A percentile compares a stretch with the other conserved stretches of the same genome.
Evolutionary conservation across 2,797 vertebrate genomes (phyloP).

Genomic region (Setipinna tenuifilis): DNA sequence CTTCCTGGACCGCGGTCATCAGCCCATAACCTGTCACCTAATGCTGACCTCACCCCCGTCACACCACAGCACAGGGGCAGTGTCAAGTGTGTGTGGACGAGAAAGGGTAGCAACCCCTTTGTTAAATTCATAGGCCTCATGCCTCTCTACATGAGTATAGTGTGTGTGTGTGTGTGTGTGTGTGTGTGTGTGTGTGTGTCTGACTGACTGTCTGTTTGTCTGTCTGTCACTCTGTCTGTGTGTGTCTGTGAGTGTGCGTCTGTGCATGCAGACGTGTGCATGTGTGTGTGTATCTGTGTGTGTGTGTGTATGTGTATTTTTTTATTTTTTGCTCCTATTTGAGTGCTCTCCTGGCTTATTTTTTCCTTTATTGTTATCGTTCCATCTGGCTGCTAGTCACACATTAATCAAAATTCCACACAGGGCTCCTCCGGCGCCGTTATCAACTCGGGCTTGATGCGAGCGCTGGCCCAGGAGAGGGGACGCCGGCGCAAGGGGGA

Average conservation of each 20-base stretch:
- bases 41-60: slow-evolving; percentile 44
- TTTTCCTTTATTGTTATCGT: slow-evolving; percentile 59
- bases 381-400: slow-evolving; percentile 61
- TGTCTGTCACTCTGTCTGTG: too few relatives aligned
- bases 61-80: neutral
- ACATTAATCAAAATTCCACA: slow-evolving; percentile 65
- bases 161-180: too few relatives aligned
- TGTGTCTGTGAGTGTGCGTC: neutral
- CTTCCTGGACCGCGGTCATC: slow-evolving; percentile 34
- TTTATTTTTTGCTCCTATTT: slow-evolving; percentile 53
- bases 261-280: too few relatives aligned
- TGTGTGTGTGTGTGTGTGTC: too few relatives aligned
- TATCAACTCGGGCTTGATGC: slow-evolving; percentile 61
- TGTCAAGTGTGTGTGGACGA: neutral
- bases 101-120: neutral
- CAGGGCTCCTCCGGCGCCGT: slow-evolving; percentile 54
- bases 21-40: slow-evolving; percentile 37
- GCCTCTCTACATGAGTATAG: neutral
- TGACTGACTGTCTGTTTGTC: too few relatives aligned
- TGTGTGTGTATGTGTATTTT: slow-evolving; percentile 40
- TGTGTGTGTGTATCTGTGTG: neutral
- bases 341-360: slow-evolving; percentile 58
- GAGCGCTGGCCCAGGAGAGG: slow-evolving; percentile 57
- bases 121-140: neutral
- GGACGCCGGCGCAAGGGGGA: slow-evolving; percentile 68